Evolutionary conservation across 2,113 vertebrate species (phyloP).

Genomic region (Platichthys flesus): DNA sequence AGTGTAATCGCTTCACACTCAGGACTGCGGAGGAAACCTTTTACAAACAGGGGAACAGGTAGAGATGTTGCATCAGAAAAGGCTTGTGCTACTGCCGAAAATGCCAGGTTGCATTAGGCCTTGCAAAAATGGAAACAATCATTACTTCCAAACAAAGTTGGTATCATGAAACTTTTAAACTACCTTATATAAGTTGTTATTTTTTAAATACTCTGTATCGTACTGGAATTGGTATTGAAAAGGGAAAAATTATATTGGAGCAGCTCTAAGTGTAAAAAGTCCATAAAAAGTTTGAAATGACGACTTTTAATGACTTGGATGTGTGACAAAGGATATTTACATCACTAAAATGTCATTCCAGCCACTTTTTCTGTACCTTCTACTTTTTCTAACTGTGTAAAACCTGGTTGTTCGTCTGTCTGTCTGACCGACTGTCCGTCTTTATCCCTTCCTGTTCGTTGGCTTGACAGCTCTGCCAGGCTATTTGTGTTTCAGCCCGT

Average conservation of each 20-base stretch:
- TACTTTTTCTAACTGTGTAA: conserved; percentile 34
- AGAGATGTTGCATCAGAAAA: neutral
- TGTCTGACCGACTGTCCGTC: conserved; percentile 48
- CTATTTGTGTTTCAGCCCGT: conserved; percentile 60
- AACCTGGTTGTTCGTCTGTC: conserved; percentile 31
- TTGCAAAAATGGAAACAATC: too few relatives aligned
- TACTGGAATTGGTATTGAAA: too few relatives aligned
- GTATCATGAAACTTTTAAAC: too few relatives aligned
- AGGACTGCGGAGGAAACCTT: conserved; percentile 17
- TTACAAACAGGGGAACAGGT: neutral
- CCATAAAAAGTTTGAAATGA: too few relatives aligned
- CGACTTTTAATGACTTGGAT: neutral
- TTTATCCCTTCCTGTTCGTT: conserved; percentile 27
- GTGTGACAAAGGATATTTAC: neutral
- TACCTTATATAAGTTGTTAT: too few relatives aligned
- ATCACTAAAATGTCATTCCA: conserved; percentile 3
- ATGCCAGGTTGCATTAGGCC: too few relatives aligned
- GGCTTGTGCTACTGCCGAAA: too few relatives aligned
- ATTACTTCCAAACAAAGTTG: too few relatives aligned
- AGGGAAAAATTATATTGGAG: too few relatives aligned
- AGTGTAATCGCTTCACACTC: conserved; percentile 24
- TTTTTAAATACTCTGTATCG: too few relatives aligned
- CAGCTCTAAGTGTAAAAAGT: too few relatives aligned
- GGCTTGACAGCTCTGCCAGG: conserved; percentile 52
- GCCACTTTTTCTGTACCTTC: neutral